phyloP scores from a whole-genome alignment of 1,140 invertebrate genomes.

The Plectrocnemia conspersa region DNA sequence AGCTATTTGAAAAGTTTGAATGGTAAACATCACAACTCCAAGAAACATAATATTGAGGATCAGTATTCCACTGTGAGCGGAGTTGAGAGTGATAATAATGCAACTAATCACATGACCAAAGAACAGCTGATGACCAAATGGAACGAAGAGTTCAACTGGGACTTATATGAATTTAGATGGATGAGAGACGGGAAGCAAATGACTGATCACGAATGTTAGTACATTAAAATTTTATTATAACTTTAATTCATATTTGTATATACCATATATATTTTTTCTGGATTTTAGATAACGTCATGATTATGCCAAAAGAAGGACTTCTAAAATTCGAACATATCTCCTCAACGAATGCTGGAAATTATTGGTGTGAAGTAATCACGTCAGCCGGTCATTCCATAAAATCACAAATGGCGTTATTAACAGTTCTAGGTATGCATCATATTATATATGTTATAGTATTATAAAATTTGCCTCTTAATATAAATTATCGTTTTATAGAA shows the following conservation, averaged over 20 bases:
- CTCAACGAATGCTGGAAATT: conserved; percentile 17
- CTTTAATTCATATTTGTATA: background rate
- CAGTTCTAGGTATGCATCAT: background rate
- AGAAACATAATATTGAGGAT: conserved; percentile 24
- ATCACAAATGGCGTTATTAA: conserved; percentile 19
- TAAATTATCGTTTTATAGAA: conserved; percentile 46
- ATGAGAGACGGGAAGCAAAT: conserved; percentile 25
- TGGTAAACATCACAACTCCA: conserved; percentile 24
- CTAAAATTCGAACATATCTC: conserved; percentile 19
- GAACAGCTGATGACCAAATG: conserved; percentile 27
- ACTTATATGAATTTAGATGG: conserved; percentile 29
- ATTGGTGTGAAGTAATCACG: conserved; percentile 32
- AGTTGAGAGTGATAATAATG: conserved; percentile 1
- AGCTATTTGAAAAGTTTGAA: conserved; percentile 24
- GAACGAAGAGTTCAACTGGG: conserved; percentile 25
- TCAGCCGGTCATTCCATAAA: conserved; percentile 15
- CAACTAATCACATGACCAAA: conserved; percentile 9
- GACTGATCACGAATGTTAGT: conserved; percentile 16
- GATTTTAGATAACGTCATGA: conserved; percentile 23
- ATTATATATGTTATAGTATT: background rate
- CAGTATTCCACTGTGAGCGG: conserved; percentile 17
- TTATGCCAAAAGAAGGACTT: conserved; percentile 5
- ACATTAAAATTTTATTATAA: background rate
- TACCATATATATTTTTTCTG: background rate
- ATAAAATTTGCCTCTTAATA: conserved; percentile 1